These are phyloP conservation scores for Geotrupes spiniger DNA, from an alignment of 2,888 invertebrate genomes.

Conservation along the genomic window DNA sequence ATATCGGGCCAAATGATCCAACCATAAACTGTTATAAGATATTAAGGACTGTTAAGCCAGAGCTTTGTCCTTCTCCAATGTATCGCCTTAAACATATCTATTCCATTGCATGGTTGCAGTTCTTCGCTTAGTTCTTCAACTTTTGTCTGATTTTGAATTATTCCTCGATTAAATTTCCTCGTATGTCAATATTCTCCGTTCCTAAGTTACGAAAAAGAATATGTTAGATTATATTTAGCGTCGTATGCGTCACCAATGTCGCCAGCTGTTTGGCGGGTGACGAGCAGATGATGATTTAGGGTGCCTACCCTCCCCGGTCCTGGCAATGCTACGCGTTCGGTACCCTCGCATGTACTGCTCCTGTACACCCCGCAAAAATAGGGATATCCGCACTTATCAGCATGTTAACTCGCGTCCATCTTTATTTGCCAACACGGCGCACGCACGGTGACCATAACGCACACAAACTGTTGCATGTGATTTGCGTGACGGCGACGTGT, in stretches of 20 bases:
- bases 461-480: too few species aligned
- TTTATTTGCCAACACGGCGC: neutral
- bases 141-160: too few species aligned
- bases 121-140: too few species aligned
- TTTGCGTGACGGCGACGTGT: neutral
- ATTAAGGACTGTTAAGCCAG: too few species aligned
- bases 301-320: constrained; percentile 26
- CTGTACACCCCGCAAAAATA: constrained; percentile 17
- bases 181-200: too few species aligned
- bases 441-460: neutral
- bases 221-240: constrained; percentile 6
- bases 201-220: too few species aligned
- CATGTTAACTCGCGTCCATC: constrained; percentile 20
- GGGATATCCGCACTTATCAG: constrained; percentile 25
- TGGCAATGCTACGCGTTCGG: constrained; percentile 3
- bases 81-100: too few species aligned
- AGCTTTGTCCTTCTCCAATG: too few species aligned
- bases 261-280: constrained; percentile 43
- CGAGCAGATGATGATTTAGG: constrained; percentile 45
- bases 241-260: constrained; percentile 36
- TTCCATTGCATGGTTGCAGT: too few species aligned
- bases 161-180: too few species aligned
- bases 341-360: constrained; percentile 8
- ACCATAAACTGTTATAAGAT: too few species aligned
- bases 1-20: too few species aligned